phyloP scores from a whole-genome alignment of 2,888 invertebrate species.

The Hydropsyche betteni region DNA sequence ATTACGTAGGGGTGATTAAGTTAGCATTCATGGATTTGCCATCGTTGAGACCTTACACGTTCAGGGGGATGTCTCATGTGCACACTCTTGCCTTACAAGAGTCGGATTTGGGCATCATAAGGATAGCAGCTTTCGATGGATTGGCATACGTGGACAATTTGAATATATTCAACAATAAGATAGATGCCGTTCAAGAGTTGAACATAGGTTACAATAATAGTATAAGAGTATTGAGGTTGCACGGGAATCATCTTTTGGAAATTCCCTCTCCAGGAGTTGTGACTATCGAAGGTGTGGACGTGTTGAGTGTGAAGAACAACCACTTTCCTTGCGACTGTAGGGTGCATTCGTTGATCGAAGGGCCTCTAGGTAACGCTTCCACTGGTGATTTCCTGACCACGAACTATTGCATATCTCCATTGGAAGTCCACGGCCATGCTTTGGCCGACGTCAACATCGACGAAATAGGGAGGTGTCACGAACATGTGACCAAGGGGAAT shows the following conservation, averaged over 20 bases:
- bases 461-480: conserved; percentile 73
- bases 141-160: conserved; percentile 76
- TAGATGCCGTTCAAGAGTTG: conserved; percentile 81
- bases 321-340: conserved; percentile 91
- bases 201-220: conserved; percentile 75
- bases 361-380: conserved; percentile 76
- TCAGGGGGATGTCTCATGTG: conserved; percentile 79
- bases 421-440: conserved; percentile 81
- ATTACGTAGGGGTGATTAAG: conserved; percentile 82
- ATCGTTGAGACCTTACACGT: conserved; percentile 75
- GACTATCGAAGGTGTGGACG: conserved; percentile 75
- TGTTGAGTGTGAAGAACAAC: conserved; percentile 77
- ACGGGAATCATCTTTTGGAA: conserved; percentile 84
- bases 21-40: conserved; percentile 85
- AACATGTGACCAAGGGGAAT: conserved; percentile 73
- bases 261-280: conserved; percentile 75
- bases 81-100: conserved; percentile 81
- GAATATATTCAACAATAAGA: conserved; percentile 85
- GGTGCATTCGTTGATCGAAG: conserved; percentile 77
- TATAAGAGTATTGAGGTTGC: conserved; percentile 75
- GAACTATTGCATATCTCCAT: conserved; percentile 87
- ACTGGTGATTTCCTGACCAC: conserved; percentile 73
- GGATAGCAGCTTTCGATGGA: conserved; percentile 79
- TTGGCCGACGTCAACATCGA: conserved; percentile 75
- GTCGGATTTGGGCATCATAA: conserved; percentile 81